Evolutionary conservation across 2,797 vertebrate species (phyloP).

Genomic region (Spea hammondii): DNA sequence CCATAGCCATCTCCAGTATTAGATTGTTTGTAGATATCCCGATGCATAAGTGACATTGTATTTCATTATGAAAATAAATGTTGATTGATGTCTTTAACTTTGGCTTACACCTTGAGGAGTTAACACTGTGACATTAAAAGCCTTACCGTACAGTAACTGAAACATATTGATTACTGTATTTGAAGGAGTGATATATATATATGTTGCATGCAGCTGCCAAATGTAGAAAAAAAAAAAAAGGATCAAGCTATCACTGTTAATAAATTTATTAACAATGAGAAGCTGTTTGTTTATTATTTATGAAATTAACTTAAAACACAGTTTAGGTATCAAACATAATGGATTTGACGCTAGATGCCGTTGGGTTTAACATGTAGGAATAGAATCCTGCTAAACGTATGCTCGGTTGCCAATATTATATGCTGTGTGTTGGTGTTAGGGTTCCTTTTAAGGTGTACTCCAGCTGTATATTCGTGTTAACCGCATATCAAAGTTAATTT

Average conservation of each 20-base stretch:
- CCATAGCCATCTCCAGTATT: slow-evolving; percentile 80
- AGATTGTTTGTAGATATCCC: slow-evolving; percentile 78
- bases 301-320: not conserved
- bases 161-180: slow-evolving; percentile 74
- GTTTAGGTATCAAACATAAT: no score
- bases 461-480: no score
- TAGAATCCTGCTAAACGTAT: no score
- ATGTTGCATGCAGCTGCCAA: slow-evolving; percentile 93
- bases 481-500: no score
- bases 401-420: no score
- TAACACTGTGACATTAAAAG: slow-evolving; percentile 89
- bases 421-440: no score
- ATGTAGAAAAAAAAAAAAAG: slow-evolving; percentile 70
- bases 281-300: slow-evolving; percentile 57
- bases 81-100: slow-evolving; percentile 72
- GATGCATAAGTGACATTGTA: slow-evolving; percentile 71
- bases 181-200: slow-evolving; percentile 70
- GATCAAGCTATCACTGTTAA: slow-evolving; percentile 77
- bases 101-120: slow-evolving; percentile 73
- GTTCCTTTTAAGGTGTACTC: no score
- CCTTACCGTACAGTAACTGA: slow-evolving; percentile 76
- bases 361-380: no score
- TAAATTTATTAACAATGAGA: slow-evolving; percentile 75
- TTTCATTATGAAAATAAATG: slow-evolving; percentile 72
- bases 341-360: no score